Evolutionary conservation across 1,140 invertebrate genomes (phyloP).

Genomic region (Lanistes nyassanus): DNA sequence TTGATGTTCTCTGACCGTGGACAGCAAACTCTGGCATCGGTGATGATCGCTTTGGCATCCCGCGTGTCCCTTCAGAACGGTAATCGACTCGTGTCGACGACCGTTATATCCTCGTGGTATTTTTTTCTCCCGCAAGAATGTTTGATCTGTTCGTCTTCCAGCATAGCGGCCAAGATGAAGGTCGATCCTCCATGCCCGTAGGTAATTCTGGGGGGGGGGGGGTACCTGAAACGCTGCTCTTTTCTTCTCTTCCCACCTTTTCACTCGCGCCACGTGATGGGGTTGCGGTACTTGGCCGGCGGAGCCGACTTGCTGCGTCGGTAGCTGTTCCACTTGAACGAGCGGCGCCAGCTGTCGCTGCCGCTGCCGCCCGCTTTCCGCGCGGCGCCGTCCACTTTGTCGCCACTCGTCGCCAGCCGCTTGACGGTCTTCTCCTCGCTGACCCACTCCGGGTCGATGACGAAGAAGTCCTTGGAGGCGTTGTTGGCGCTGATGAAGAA

Average conservation of each 20-base stretch:
- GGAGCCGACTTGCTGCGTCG: constrained; percentile 15
- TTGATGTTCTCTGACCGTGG: no score
- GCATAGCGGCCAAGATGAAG: no score
- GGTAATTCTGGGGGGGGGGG: no score
- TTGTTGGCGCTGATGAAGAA: constrained; percentile 21
- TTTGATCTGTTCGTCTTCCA: no score
- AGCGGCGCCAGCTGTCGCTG: background rate
- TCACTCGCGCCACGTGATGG: constrained; percentile 22
- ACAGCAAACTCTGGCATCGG: no score
- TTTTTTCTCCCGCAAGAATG: no score
- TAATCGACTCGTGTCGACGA: no score
- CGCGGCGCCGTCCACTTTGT: background rate
- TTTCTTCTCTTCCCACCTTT: background rate
- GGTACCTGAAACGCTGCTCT: no score
- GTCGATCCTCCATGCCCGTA: no score
- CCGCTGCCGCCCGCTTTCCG: background rate
- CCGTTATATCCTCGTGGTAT: no score
- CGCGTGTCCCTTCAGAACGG: no score
- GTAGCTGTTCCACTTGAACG: constrained; percentile 21
- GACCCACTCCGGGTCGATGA: constrained; percentile 30
- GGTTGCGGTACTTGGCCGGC: constrained; percentile 15
- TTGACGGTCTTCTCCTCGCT: constrained; percentile 9
- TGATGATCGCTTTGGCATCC: no score
- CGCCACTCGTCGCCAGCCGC: background rate
- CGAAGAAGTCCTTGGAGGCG: constrained; percentile 22